These are phyloP conservation scores for Sparus aurata DNA, from an alignment of 2,797 vertebrate species.

Conservation along the genomic window DNA sequence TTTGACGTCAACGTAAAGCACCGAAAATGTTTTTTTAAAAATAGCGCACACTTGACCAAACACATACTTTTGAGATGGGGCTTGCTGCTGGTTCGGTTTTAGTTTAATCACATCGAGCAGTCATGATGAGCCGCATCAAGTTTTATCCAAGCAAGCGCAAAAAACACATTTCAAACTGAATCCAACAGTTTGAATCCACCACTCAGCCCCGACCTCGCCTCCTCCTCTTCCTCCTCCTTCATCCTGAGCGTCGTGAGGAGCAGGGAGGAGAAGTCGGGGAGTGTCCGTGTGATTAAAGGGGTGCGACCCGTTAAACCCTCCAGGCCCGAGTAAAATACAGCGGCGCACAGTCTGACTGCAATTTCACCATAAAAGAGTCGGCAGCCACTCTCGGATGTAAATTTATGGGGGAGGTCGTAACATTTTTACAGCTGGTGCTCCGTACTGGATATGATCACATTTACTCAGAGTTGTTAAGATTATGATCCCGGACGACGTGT, in stretches of 20 bases:
- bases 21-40: too few species aligned
- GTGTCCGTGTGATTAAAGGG: conserved; percentile 33
- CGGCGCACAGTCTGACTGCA: conserved; percentile 39
- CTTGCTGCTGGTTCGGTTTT: too few species aligned
- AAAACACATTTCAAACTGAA: not conserved
- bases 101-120: too few species aligned
- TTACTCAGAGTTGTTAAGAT: conserved; percentile 63
- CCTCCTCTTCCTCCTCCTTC: not conserved
- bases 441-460: conserved; percentile 63
- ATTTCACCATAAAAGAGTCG: conserved; percentile 66
- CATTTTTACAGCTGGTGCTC: conserved; percentile 64
- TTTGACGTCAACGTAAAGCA: too few species aligned
- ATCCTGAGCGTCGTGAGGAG: not conserved
- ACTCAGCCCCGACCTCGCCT: not conserved
- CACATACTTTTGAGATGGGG: too few species aligned
- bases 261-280: not conserved
- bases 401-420: conserved; percentile 72
- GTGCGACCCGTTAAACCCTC: conserved; percentile 54
- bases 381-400: conserved; percentile 45
- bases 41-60: too few species aligned
- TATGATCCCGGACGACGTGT: conserved; percentile 56
- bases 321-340: conserved; percentile 50
- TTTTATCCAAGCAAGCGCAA: too few species aligned
- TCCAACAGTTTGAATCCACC: not conserved
- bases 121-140: too few species aligned